Evolutionary conservation across 2,888 invertebrate genomes (phyloP), one percentile per base, ranked within the genome.

Genomic region (Yponomeuta malinellus): DNA sequence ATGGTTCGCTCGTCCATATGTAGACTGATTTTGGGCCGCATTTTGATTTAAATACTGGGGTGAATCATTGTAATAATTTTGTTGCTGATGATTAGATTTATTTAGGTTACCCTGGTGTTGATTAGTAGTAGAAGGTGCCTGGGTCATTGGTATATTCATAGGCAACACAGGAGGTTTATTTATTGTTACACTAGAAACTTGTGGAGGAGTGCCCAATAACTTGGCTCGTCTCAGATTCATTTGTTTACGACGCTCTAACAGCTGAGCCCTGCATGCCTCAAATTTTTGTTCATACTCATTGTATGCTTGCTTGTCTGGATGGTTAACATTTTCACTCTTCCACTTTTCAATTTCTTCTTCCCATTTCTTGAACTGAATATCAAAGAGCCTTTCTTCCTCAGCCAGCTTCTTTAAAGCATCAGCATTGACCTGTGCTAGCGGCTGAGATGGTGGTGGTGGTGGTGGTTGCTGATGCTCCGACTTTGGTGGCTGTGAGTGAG

Each of bases 271-370:
- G 91, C 96, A 97, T 63, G 95, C 94, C 80, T 97, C 96, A 95
- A 98, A 98, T 84, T 97, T 97, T 70, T 95, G 94, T 86, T 98
- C 97, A 86, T 98, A 98, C 78, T 96, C 95, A 77, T 93, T 93
- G 81, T 97, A 97, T 76, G 96, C 96, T 86, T 95, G 95, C 85
- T 96, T 96, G 83, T 98, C 97, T 0, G 98, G 98, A 90, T 98
- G 98, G 85, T 97, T 96, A 59, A 95, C 95, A 90, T 98, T 98
- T 80, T 97, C 96, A 74, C 95, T 94, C 82, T 96, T 97, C 98
- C 98, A 98, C 78, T 96, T 96, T 78, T 96, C 95, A 84, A 98
- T 98, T 83, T 98, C 97, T 76, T 96, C 94, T 86, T 98, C 97
- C 98, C 98, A 98, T 80, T 97, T 95, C 78, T 95, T 94, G 83